A percentile compares a stretch with the other conserved stretches of the same genome.
Evolutionary conservation across 2,797 vertebrate species (phyloP).

Genomic region (Hyperoplus immaculatus): DNA sequence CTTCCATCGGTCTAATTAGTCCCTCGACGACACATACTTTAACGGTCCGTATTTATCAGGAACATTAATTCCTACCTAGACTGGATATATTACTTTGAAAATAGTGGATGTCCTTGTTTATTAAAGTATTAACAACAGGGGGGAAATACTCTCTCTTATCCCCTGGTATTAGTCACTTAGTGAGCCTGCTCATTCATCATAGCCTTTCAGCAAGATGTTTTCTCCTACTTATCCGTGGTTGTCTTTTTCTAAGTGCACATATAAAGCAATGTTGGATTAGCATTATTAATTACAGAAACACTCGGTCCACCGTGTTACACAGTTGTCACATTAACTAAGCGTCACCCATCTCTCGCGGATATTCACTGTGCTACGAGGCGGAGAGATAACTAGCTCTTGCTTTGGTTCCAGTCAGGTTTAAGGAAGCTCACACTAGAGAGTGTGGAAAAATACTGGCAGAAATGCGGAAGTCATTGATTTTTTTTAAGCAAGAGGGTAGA

Average conservation of each 20-base stretch:
- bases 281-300: constrained; percentile 72
- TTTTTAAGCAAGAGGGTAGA: constrained; percentile 60
- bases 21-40: constrained; percentile 79
- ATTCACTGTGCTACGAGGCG: constrained; percentile 14
- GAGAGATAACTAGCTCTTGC: constrained; percentile 29
- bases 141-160: constrained; percentile 67
- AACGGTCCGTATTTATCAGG: constrained; percentile 85
- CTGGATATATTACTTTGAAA: constrained; percentile 82
- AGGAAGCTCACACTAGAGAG: constrained; percentile 49
- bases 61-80: constrained; percentile 84
- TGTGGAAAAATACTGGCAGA: constrained; percentile 69
- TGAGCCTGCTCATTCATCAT: constrained; percentile 75
- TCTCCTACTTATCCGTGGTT: constrained; percentile 75
- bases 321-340: constrained; percentile 59
- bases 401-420: constrained; percentile 45
- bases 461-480: constrained; percentile 74
- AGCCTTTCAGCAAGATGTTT: constrained; percentile 54
- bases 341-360: constrained; percentile 51
- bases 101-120: constrained; percentile 82
- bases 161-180: constrained; percentile 77
- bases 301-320: constrained; percentile 42
- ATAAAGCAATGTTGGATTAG: constrained; percentile 75
- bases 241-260: constrained; percentile 74
- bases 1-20: constrained; percentile 88
- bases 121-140: constrained; percentile 80